phyloP scores from a whole-genome alignment of 2,888 invertebrate species.

The Thelaira solivaga region DNA sequence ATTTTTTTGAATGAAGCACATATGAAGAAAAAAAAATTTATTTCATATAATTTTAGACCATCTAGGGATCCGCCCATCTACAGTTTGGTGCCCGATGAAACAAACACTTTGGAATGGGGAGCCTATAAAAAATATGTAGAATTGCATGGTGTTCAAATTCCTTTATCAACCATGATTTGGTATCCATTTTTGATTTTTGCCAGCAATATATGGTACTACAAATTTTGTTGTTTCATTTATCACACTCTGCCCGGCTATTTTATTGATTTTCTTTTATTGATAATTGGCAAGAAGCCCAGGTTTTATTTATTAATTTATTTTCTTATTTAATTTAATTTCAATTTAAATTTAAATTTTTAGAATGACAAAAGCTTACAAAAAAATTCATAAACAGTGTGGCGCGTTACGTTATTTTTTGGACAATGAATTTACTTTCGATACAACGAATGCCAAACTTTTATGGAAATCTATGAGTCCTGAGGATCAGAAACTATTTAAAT shows the following conservation, averaged over 20 bases:
- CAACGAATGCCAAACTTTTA: slow-evolving; percentile 79
- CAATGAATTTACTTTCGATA: slow-evolving; percentile 84
- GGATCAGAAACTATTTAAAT: slow-evolving; percentile 82
- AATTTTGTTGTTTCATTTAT: slow-evolving; percentile 79
- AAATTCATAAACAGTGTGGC: slow-evolving; percentile 86
- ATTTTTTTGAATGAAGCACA: background rate
- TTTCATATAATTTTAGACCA: slow-evolving; percentile 45
- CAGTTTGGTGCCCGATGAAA: slow-evolving; percentile 89
- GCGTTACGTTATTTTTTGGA: slow-evolving; percentile 86
- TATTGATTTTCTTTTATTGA: slow-evolving; percentile 77
- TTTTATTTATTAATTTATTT: background rate
- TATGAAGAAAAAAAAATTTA: background rate
- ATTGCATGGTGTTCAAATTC: slow-evolving; percentile 78
- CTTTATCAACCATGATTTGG: slow-evolving; percentile 83
- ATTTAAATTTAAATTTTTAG: slow-evolving; percentile 74
- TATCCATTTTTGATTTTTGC: slow-evolving; percentile 79
- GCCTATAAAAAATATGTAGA: slow-evolving; percentile 78
- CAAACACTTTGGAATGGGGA: slow-evolving; percentile 89
- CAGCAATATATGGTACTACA: slow-evolving; percentile 75
- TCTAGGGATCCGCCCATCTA: slow-evolving; percentile 77
- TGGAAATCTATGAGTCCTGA: slow-evolving; percentile 75
- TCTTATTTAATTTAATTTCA: background rate
- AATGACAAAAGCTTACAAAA: slow-evolving; percentile 86
- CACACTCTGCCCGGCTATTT: slow-evolving; percentile 82
- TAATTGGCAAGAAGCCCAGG: slow-evolving; percentile 71